Base-by-base conservation (phyloP, 2,113 vertebrate genomes). In the Phalacrocorax aristotelis region DNA sequence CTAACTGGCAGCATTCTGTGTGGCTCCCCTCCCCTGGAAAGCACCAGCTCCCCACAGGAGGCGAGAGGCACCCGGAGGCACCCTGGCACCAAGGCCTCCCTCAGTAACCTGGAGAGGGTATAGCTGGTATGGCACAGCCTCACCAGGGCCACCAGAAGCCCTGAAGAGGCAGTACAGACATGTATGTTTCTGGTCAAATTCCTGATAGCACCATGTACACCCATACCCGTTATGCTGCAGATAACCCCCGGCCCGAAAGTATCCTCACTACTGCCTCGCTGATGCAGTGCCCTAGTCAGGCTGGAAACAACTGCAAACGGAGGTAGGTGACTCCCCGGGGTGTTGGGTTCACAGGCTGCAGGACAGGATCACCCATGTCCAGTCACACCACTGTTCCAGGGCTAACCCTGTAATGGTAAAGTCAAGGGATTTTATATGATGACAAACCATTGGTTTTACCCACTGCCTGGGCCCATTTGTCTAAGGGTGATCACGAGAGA, bases 261-360 rank as follows among this genome's bases (percentile, higher is more conserved):
- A 15, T 21, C 40, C 40, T 52, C 7, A 1, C n/a, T 49, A 9
- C 58, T 44, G 27, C 30, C 71, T 90, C 13, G 19, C n/a, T 36
- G 44, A 36, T 49, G 32, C 38, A 87, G 48, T 0, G 1, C 62
- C 30, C 34, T 0, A 15, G 19, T 6, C 57, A 52, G n/a, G 11
- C n/a, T 81, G 48, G 36, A 78, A 74, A 64, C 32, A 61, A 26
- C n/a, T 36, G 40, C 29, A 85, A 51, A 55, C 36, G 20, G 49
- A 84, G 55, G 52, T 0, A 0, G 13, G 9, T 62, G 25, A 11
- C 40, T 87, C 40, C 64, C 65, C 1, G 0, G 38, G 22, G 25
- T 84, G 64, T 32, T 78, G 48, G 23, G n/a, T 18, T 74, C 30
- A 18, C 6, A 12, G 52, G 20, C 44, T 60, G 54, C 54, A 51